A percentile compares a stretch with the other conserved stretches of the same genome.
phyloP scores from a whole-genome alignment of 2,888 invertebrate genomes.

The Sphinx pinastri region DNA sequence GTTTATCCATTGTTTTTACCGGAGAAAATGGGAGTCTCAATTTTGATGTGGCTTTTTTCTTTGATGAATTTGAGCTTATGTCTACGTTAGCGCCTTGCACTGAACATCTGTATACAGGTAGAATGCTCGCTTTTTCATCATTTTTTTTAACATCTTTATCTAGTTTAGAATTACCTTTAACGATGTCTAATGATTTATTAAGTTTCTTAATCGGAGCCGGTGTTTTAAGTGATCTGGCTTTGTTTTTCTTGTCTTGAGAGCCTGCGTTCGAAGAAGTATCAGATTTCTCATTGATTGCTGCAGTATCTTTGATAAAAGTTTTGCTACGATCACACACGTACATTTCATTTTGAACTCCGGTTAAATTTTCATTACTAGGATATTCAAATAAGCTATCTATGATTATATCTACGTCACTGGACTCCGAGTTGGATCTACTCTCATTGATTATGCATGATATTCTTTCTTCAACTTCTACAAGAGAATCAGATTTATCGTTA shows the following conservation, averaged over 20 bases:
- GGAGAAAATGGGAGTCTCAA: constrained; percentile 76
- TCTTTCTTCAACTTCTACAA: constrained; percentile 76
- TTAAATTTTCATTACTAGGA: constrained; percentile 54
- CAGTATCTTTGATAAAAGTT: constrained; percentile 63
- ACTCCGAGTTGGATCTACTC: constrained; percentile 77
- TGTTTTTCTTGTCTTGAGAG: constrained; percentile 59
- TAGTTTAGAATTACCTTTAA: constrained; percentile 56
- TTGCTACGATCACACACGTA: constrained; percentile 62
- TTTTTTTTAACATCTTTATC: constrained; percentile 53
- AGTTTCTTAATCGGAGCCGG: constrained; percentile 67
- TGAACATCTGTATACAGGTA: constrained; percentile 71
- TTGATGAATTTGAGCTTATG: constrained; percentile 55
- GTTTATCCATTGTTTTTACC: constrained; percentile 71
- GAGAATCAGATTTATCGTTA: constrained; percentile 67
- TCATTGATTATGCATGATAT: constrained; percentile 79
- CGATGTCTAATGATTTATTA: constrained; percentile 66
- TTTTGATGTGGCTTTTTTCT: constrained; percentile 68
- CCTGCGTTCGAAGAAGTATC: constrained; percentile 46
- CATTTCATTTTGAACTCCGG: constrained; percentile 57
- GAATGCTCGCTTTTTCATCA: constrained; percentile 65
- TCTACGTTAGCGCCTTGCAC: constrained; percentile 58
- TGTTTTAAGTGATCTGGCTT: constrained; percentile 64
- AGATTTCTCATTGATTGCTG: constrained; percentile 51
- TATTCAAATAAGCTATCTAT: constrained; percentile 70
- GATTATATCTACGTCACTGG: constrained; percentile 72